phyloP scores from a whole-genome alignment of 2,888 invertebrate species.

The Drosophila recens region DNA sequence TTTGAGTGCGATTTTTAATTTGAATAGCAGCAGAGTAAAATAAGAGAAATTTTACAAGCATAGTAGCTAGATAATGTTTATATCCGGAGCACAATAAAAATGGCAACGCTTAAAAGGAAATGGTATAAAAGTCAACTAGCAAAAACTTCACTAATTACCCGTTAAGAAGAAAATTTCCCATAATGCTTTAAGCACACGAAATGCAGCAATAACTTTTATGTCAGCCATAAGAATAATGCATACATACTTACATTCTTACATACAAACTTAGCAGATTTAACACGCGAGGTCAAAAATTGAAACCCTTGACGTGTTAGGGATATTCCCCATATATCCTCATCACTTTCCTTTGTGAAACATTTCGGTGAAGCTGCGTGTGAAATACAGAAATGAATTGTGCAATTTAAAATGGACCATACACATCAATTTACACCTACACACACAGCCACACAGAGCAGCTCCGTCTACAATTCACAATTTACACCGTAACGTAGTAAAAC shows the following conservation, averaged over 20 bases:
- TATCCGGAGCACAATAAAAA: constrained; percentile 5
- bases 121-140: constrained; percentile 32
- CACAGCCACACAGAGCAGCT: not conserved
- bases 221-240: constrained; percentile 36
- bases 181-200: constrained; percentile 33
- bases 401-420: constrained; percentile 43
- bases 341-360: constrained; percentile 35
- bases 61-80: constrained; percentile 10
- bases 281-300: constrained; percentile 38
- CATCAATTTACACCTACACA: constrained; percentile 5
- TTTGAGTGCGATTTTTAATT: constrained; percentile 6
- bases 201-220: constrained; percentile 61
- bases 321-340: constrained; percentile 23
- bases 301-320: constrained; percentile 31
- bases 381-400: constrained; percentile 46
- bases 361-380: constrained; percentile 38
- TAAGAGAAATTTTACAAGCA: constrained; percentile 12
- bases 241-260: not conserved
- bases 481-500: constrained; percentile 39
- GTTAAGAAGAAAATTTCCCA: constrained; percentile 49
- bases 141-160: constrained; percentile 71
- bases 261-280: constrained; percentile 26
- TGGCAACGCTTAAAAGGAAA: constrained; percentile 6
- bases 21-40: not conserved
- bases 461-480: constrained; percentile 19